Base-by-base conservation (phyloP, 2,113 vertebrate species). In the Nyctereutes procyonoides region DNA sequence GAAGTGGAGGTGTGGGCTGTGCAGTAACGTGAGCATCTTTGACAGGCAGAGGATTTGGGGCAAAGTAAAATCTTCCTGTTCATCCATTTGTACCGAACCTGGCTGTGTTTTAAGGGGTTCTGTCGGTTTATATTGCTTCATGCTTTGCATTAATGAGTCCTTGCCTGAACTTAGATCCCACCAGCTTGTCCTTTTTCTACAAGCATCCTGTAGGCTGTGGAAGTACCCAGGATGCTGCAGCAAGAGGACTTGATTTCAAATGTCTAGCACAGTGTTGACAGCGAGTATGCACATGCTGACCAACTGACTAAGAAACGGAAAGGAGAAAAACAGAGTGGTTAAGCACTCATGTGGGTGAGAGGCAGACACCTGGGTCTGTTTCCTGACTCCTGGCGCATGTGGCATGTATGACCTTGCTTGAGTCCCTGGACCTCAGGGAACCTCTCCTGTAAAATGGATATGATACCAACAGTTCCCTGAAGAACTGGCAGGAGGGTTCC, bases 341-440 rank as follows among this genome's bases (percentile, higher is more conserved):
- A n/a, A 28, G 16, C 24, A 32, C 6, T 3, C 30, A 2, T 2
- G 1, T 0, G 32, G 60, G 28, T 0, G 32, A 65, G 28, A 85
- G 43, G 38, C 76, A 8, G 43, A 8, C 24, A 22, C 20, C 35
- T 15, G 26, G 10, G 20, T 60, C 51, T 73, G 11, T 16, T 32
- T 71, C 74, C 14, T 28, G 53, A 10, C 30, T 86, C 16, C 26
- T 60, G 62, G 24, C 20, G 3, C 8, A 2, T 6, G 1, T 15
- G 71, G 90, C 9, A 48, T 6, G 17, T 3, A 55, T 14, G 56
- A 8, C 17, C 30, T 86, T 55, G 28, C 28, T 58, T 60, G 51
- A 28, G 67, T 86, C 20, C 13, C 24, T 65, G 35, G 22, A 35
- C 28, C 32, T 88, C 38, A 60, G 6, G 24, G 69, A 85, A 71